Percentiles rank a stretch among this genome's conserved stretches.
Evolutionary conservation across 2,888 invertebrate genomes (phyloP).

Genomic region (Lathronympha strigana): DNA sequence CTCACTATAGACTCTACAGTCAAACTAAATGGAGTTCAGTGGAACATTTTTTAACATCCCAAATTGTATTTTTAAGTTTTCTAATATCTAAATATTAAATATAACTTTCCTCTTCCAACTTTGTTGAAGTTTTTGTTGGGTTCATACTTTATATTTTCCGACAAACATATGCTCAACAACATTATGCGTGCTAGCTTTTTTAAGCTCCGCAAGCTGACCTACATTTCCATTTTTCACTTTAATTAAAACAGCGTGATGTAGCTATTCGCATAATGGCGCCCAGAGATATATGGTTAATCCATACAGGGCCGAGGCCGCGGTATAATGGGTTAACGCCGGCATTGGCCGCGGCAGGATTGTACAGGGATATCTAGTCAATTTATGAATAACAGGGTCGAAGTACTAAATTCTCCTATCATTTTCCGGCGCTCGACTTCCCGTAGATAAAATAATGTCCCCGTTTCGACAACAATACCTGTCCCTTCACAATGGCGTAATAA

Average conservation of each 20-base stretch:
- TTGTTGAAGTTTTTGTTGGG: too few species aligned
- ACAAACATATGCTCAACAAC: not conserved
- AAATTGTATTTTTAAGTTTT: too few species aligned
- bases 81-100: too few species aligned
- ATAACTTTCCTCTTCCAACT: too few species aligned
- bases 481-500: constrained; percentile 35
- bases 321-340: not conserved
- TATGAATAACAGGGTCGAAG: constrained; percentile 9
- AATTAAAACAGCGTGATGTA: constrained; percentile 17
- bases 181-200: not conserved
- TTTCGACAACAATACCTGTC: constrained; percentile 40
- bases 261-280: constrained; percentile 1
- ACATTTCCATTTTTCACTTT: constrained; percentile 7
- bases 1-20: too few species aligned
- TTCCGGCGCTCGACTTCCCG: constrained; percentile 14
- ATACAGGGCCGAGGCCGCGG: not conserved
- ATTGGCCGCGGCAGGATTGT: not conserved
- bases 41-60: too few species aligned
- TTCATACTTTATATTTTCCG: too few species aligned
- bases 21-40: too few species aligned
- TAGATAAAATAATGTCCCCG: constrained; percentile 30
- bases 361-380: constrained; percentile 13
- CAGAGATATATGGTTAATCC: not conserved
- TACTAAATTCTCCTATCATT: constrained; percentile 14
- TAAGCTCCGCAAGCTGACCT: constrained; percentile 11